phyloP scores from a whole-genome alignment of 2,797 vertebrate species.

The Sebastiscus tertius region DNA sequence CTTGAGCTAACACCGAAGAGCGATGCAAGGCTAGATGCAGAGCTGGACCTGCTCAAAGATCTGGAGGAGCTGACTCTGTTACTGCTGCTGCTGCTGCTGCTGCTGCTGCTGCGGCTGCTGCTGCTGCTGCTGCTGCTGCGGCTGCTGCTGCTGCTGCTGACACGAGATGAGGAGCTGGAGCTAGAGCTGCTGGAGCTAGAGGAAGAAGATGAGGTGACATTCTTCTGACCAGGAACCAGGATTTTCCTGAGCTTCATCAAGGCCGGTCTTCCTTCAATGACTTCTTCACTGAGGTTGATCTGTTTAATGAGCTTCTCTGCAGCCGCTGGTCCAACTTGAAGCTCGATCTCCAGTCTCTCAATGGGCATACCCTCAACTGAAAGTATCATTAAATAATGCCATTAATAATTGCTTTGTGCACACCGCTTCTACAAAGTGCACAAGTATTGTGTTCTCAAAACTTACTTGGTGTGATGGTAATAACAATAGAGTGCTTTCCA shows the following conservation, averaged over 20 bases:
- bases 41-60: conserved; percentile 48
- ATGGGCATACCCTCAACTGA: conserved; percentile 73
- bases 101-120: neutral
- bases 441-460: neutral
- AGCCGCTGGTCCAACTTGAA: conserved; percentile 82
- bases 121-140: conserved; percentile 6
- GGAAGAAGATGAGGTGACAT: conserved; percentile 42
- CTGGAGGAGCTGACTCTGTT: conserved; percentile 22
- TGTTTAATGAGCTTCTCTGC: conserved; percentile 81
- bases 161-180: conserved; percentile 37
- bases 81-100: conserved; percentile 1
- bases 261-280: conserved; percentile 53
- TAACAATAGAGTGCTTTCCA: conserved; percentile 73
- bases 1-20: conserved; percentile 67
- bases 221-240: conserved; percentile 60
- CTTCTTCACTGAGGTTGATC: conserved; percentile 63
- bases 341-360: conserved; percentile 84
- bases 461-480: conserved; percentile 79
- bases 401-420: neutral
- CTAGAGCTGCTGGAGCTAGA: conserved; percentile 62
- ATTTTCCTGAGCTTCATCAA: conserved; percentile 83
- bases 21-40: conserved; percentile 61
- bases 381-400: neutral
- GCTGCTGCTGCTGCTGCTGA: neutral
- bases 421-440: neutral